phyloP scores from a whole-genome alignment of 2,888 invertebrate species.

The Agrochola lota region DNA sequence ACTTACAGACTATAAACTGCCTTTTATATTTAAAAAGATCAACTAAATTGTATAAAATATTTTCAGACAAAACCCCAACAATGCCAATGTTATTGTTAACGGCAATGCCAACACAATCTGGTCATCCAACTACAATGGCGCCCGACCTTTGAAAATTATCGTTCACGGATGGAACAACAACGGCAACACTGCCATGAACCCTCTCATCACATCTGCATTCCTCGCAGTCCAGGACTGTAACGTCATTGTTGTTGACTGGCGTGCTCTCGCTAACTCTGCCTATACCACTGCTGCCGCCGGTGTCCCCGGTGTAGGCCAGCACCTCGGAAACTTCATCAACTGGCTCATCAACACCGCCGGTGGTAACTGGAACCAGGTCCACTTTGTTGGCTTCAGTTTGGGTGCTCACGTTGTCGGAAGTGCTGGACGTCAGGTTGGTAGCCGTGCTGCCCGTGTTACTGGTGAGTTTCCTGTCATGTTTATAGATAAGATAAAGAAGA shows the following conservation, averaged over 20 bases:
- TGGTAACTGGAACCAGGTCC: conserved; percentile 81
- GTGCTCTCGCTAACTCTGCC: conserved; percentile 68
- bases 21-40: neutral
- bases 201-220: conserved; percentile 76
- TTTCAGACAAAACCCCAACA: conserved; percentile 74
- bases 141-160: conserved; percentile 75
- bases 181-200: conserved; percentile 75
- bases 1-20: neutral
- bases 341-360: conserved; percentile 80
- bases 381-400: conserved; percentile 84
- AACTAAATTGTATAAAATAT: neutral
- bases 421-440: conserved; percentile 76
- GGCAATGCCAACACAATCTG: conserved; percentile 73
- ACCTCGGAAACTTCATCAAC: conserved; percentile 78
- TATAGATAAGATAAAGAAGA: too few relatives aligned
- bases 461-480: conserved; percentile 68
- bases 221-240: conserved; percentile 76
- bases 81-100: conserved; percentile 72
- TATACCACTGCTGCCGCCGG: conserved; percentile 73
- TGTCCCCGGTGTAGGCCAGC: conserved; percentile 77
- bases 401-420: conserved; percentile 84
- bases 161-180: conserved; percentile 83
- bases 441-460: conserved; percentile 77
- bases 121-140: conserved; percentile 73
- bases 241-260: conserved; percentile 83